Conservation (phyloP, 2,797 vertebrate species). For the Microctenopoma steveboyesi region DNA sequence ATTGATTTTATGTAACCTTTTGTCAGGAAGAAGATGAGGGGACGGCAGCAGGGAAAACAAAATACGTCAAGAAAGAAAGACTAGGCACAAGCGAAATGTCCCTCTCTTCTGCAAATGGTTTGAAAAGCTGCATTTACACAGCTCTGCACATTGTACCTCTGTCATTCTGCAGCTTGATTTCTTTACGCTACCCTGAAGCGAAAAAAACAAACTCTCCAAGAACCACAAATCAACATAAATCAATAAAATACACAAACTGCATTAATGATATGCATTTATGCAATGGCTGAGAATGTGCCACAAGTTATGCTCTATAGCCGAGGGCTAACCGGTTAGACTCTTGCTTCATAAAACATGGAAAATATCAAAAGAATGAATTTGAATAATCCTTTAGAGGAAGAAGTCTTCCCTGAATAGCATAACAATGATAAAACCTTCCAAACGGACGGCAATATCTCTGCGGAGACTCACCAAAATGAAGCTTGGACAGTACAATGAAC, state of each 20-base stretch:
- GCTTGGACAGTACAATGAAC: conserved; percentile 46
- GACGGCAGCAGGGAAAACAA: conserved; percentile 45
- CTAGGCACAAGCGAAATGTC: conserved; percentile 24
- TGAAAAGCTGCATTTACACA: conserved; percentile 40
- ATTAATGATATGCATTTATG: conserved; percentile 72
- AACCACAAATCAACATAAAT: conserved; percentile 56
- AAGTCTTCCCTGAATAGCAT: conserved; percentile 29
- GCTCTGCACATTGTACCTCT: conserved; percentile 17
- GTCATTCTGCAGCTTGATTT: conserved; percentile 19
- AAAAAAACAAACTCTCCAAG: conserved; percentile 38
- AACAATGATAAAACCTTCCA: conserved; percentile 48
- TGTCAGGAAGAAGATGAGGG: conserved; percentile 59
- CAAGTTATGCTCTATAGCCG: conserved; percentile 34
- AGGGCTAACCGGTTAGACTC: conserved; percentile 54
- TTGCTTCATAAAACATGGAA: conserved; percentile 52
- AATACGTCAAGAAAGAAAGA: conserved; percentile 29
- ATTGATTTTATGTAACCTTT: conserved; percentile 76
- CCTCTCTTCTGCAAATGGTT: conserved; percentile 23
- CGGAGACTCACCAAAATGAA: conserved; percentile 34
- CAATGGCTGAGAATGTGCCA: conserved; percentile 46
- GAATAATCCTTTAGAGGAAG: conserved; percentile 63
- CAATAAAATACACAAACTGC: conserved; percentile 59
- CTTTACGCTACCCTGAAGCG: conserved; percentile 38
- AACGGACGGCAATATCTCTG: conserved; percentile 28
- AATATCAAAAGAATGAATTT: conserved; percentile 68